Evolutionary conservation across 1,140 invertebrate species (phyloP), one percentile per base, ranked within the genome.

Genomic region (Drosophila setifemur): DNA sequence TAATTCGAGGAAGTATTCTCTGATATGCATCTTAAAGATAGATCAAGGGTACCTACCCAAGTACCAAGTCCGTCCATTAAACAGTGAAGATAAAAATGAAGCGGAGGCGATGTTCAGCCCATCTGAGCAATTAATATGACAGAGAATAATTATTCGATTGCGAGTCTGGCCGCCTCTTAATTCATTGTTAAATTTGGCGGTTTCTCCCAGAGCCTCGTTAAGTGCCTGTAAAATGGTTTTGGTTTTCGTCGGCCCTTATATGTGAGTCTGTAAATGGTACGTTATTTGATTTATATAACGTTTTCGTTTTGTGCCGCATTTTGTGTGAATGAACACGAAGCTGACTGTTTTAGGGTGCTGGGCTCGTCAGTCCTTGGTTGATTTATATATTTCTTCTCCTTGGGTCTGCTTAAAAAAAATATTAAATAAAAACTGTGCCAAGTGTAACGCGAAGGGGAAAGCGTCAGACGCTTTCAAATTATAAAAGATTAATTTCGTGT

Each of bases 281-380:
- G 60, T 26, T 37, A 53, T 67, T 67, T 67, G 47, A 67, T 67
- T 67, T 67, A 67, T 67, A 66, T 44, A 53, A 37, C 28, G 40
- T 37, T 67, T 28, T 66, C 26, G 35, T 58, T 61, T 58, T 58
- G 53, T 25, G 37, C 26, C 8, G 52, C 57, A 43, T 61, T 67
- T 50, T 53, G 37, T 35, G 23, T 43, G 60, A 67, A 66, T 66
- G 63, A 53, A 52, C 57, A 61, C 37, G 57, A 61, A 44, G 29
- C 45, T n/a, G 45, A 26, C 35, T 49, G 21, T 37, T 16, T 44
- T 58, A 61, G 52, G 29, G 21, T 19, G 16, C 16, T 58, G 28
- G 44, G 33, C 23, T 52, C 37, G 37, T 37, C 63, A 33, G 57
- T 6, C 58, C 39, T 18, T 21, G 18, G 18, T 28, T 66, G 57